Evolutionary conservation across 2,888 invertebrate species (phyloP).

Genomic region (Amphiduros pacificus): DNA sequence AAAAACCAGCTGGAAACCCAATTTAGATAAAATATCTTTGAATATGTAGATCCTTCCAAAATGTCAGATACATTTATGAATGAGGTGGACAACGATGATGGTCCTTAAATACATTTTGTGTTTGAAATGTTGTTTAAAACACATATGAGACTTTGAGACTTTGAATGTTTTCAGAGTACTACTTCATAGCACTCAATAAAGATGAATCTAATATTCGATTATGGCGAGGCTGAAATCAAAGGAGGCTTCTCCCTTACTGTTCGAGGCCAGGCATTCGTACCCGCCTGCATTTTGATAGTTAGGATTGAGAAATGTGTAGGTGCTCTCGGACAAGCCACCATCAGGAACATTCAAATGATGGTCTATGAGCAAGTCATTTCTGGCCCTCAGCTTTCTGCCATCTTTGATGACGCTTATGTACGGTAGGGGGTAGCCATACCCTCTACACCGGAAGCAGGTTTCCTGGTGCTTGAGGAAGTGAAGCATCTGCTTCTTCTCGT

Average conservation of each 20-base stretch:
- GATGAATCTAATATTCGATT: neutral
- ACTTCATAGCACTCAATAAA: too few species aligned
- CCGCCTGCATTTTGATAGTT: conserved; percentile 5
- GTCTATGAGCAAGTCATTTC: conserved; percentile 3
- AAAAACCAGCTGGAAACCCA: too few species aligned
- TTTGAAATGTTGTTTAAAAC: too few species aligned
- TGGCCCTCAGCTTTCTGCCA: neutral
- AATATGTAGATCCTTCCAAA: too few species aligned
- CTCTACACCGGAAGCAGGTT: conserved; percentile 20
- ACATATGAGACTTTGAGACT: too few species aligned
- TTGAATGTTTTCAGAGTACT: too few species aligned
- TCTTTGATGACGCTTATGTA: conserved; percentile 3
- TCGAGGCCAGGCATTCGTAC: conserved; percentile 12
- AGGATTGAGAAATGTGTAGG: conserved; percentile 15
- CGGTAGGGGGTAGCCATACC: conserved; percentile 14
- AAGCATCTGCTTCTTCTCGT: neutral
- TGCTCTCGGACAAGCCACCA: conserved; percentile 12
- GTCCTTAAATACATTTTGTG: too few species aligned
- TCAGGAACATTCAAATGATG: conserved; percentile 16
- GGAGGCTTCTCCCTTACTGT: neutral
- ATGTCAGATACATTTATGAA: too few species aligned
- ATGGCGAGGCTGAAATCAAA: conserved; percentile 5
- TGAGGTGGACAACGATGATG: too few species aligned
- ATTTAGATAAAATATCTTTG: too few species aligned
- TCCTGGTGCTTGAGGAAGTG: conserved; percentile 2